phyloP scores from a whole-genome alignment of 2,113 vertebrate genomes.

The Dicaeum eximium region DNA sequence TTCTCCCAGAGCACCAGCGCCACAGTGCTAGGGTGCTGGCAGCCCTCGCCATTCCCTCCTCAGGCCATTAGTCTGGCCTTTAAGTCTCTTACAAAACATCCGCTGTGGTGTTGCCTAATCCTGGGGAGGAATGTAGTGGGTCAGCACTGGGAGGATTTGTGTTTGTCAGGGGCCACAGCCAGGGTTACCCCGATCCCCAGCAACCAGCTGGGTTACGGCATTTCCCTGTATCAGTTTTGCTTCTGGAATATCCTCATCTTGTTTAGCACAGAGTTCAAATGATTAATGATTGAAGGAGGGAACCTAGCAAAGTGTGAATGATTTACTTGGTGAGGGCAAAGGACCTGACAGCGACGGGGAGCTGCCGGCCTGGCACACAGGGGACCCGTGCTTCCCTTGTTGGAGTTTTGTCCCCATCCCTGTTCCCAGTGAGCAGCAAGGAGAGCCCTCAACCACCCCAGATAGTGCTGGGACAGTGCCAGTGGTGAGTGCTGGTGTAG shows the following conservation, averaged over 20 bases:
- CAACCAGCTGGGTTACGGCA: fast-evolving
- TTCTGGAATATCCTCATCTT: neutral
- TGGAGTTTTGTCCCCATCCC: neutral
- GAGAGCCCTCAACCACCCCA: neutral
- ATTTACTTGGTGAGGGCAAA: neutral
- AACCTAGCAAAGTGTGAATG: neutral
- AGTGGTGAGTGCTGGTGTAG: neutral
- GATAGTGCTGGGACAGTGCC: neutral
- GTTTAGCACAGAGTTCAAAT: neutral
- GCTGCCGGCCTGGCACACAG: neutral
- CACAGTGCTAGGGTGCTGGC: neutral
- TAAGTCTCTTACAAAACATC: neutral
- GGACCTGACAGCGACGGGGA: fast-evolving
- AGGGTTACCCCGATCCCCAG: neutral
- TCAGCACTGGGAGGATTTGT: neutral
- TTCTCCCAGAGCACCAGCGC: neutral
- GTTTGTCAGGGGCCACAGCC: neutral
- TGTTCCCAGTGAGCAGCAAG: neutral
- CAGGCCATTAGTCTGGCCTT: neutral
- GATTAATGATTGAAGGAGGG: neutral
- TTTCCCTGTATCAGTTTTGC: neutral
- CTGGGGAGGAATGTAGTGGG: neutral
- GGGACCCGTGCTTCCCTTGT: fast-evolving
- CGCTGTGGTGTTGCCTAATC: neutral
- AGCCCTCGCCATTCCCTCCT: neutral